Base-by-base conservation (phyloP, 1,140 invertebrate genomes). In the Cyclargus thomasi region DNA sequence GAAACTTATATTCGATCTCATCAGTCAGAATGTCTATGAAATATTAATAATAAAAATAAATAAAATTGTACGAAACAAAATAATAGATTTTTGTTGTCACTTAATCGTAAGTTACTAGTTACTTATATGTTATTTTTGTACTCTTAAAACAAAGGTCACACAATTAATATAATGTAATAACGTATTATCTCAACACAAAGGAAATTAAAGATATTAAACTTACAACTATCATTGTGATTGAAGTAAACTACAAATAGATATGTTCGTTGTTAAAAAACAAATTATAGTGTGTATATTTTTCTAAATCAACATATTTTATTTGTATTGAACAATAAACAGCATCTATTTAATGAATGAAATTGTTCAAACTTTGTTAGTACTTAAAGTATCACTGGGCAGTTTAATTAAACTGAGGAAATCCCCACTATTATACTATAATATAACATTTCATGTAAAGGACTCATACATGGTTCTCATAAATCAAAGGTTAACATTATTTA, bases 21-120 rank as follows among this genome's bases (percentile, higher is more conserved):
- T 47, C 39, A 47, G 39, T 47, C 14, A 47, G 14, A 1, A 47
- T 47, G 8, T 47, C 39, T 47, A 47, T 16, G 39, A 47, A 47
- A 47, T 8, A 47, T 8, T 47, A 59, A 20, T 57, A 10, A 20
- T 59, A 59, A 59, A 6, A 59, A 59, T 20, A 59, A 59, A 59
- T 59, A 59, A 59, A 59, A 59, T 59, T 55, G 53, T 55, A 55
- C 53, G 53, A 55, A 55, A 55, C 53, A 55, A 55, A 55, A 55
- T 20, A 59, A 59, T 18, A 20, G n/a, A 59, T 21, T 21, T 20
- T 59, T 18, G n/a, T 55, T 55, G 18, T 59, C 20, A 20, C 18
- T 17, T 8, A 55, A 20, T 17, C 17, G 53, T 17, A 6, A 17
- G 7, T 11, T 20, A 11, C 11, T 21, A 22, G 18, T 8, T 8